Base-by-base conservation (phyloP, 2,888 invertebrate genomes). In the Elysia crispata region DNA sequence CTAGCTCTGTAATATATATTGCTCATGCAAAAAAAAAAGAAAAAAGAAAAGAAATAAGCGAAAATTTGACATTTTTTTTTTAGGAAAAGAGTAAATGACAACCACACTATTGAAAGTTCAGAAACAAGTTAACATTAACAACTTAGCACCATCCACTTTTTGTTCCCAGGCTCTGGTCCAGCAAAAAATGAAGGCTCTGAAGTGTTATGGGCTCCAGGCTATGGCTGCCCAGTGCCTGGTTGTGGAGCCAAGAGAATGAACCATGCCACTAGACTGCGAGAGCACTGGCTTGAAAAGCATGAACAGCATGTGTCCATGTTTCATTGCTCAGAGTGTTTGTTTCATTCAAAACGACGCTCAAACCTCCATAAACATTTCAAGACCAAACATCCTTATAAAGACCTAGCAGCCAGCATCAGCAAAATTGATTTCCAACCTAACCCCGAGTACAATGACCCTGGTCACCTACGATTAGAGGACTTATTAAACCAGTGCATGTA, bases 231-330 rank as follows among this genome's bases (percentile, higher is more conserved):
- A 25, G 79, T 79, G 31, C 66, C 23, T 64, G 73, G 74, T 20
- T 79, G 79, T 31, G 13, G 73, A 30, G 74, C 74, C 25, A 79
- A 50, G 30, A 79, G 31, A 25, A 74, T 74, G 64, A 57, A 57
- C 11, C 33, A 69, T 31, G 49, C 64, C 25, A 54, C 73, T 31
- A 62, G 74, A 25, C 66, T 74, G 49, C 64, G 73, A 41, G 73
- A 74, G 64, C 79, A 79, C 54, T 79, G 79, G 79, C 73, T 31
- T 15, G 79, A 79, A 31, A 73, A 74, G 33, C 79, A 79, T 54
- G 79, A 79, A 54, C 33, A 64, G 60, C 73, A 73, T 25, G 79
- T 79, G 41, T 50, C 73, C 23, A 79, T 73, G 64, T 79, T 50
- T 23, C 79, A 79, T 25, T 79, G 79, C 41, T 64, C 79, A 1